These are phyloP conservation scores for Eutrigla gurnardus DNA, from an alignment of 2,797 vertebrate genomes.

Conservation along the genomic window DNA sequence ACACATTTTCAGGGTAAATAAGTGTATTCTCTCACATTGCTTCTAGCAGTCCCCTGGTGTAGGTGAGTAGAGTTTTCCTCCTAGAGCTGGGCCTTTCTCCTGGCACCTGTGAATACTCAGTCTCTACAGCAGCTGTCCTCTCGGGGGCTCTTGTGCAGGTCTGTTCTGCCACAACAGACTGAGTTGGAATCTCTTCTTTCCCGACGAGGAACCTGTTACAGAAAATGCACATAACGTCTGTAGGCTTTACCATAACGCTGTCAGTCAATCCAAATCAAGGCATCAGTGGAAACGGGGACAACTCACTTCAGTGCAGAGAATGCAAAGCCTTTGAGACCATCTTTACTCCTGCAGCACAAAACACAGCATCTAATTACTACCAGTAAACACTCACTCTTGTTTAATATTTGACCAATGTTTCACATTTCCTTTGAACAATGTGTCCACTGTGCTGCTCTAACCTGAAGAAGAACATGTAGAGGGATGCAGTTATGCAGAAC, in stretches of 20 bases:
- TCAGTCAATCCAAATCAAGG: neutral
- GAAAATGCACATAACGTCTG: neutral
- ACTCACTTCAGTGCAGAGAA: slow-evolving; percentile 98
- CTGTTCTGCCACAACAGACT: slow-evolving; percentile 84
- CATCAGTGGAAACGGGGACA: neutral
- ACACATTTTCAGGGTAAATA: neutral
- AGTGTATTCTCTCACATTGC: slow-evolving; percentile 86
- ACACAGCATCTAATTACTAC: neutral
- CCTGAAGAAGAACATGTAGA: slow-evolving; percentile 89
- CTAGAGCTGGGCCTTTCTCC: slow-evolving; percentile 70
- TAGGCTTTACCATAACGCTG: neutral
- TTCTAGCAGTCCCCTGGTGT: slow-evolving; percentile 89
- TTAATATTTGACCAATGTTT: neutral
- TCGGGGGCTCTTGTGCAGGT: slow-evolving; percentile 71
- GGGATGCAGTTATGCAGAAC: slow-evolving; percentile 85
- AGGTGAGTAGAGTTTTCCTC: slow-evolving; percentile 76
- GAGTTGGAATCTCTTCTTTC: slow-evolving; percentile 95
- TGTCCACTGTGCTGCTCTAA: slow-evolving; percentile 46
- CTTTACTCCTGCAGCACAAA: slow-evolving; percentile 88
- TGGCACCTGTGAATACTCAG: slow-evolving; percentile 35
- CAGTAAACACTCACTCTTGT: neutral
- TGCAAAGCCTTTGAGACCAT: slow-evolving; percentile 96
- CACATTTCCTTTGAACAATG: neutral
- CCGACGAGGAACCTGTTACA: slow-evolving; percentile 93
- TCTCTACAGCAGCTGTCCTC: slow-evolving; percentile 51